A percentile compares a stretch with the other conserved stretches of the same genome.
phyloP scores from a whole-genome alignment of 2,888 invertebrate genomes.

The Anticlea derivata region DNA sequence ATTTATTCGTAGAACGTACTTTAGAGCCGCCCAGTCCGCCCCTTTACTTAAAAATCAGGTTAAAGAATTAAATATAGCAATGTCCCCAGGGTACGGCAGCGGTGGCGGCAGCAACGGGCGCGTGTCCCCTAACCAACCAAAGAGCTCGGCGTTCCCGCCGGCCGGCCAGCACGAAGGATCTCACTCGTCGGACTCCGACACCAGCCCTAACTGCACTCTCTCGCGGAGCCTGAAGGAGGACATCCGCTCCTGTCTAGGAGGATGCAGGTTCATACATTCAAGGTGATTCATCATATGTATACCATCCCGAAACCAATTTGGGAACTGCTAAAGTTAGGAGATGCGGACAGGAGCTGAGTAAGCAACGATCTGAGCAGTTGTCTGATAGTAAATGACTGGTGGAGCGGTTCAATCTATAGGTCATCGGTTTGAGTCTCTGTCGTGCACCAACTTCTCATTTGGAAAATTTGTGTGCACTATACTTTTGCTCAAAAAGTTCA shows the following conservation, averaged over 20 bases:
- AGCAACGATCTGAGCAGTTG: not conserved
- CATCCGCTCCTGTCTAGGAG: slow-evolving; percentile 72
- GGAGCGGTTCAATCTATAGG: no score
- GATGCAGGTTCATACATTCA: slow-evolving; percentile 75
- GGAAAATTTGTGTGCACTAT: no score
- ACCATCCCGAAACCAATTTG: no score
- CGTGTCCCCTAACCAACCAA: slow-evolving; percentile 75
- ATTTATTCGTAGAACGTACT: no score
- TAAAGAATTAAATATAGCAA: slow-evolving; percentile 1
- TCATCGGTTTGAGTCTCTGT: no score
- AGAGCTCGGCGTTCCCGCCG: slow-evolving; percentile 62
- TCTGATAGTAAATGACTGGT: no score
- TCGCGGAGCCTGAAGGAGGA: slow-evolving; percentile 75
- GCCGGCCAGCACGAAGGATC: slow-evolving; percentile 67
- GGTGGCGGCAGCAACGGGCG: slow-evolving; percentile 75
- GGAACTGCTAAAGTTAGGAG: no score
- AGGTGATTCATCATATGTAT: no score
- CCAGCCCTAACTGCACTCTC: slow-evolving; percentile 68
- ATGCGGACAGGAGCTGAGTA: no score
- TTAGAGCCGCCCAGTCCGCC: no score
- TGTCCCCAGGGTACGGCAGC: slow-evolving; percentile 68
- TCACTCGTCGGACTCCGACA: slow-evolving; percentile 71
- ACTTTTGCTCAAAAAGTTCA: no score
- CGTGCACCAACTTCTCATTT: no score
- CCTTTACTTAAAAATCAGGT: not conserved